A percentile compares a stretch with the other conserved stretches of the same genome.
Evolutionary conservation across 1,140 invertebrate genomes (phyloP).

Genomic region (Drosophila sucinea): DNA sequence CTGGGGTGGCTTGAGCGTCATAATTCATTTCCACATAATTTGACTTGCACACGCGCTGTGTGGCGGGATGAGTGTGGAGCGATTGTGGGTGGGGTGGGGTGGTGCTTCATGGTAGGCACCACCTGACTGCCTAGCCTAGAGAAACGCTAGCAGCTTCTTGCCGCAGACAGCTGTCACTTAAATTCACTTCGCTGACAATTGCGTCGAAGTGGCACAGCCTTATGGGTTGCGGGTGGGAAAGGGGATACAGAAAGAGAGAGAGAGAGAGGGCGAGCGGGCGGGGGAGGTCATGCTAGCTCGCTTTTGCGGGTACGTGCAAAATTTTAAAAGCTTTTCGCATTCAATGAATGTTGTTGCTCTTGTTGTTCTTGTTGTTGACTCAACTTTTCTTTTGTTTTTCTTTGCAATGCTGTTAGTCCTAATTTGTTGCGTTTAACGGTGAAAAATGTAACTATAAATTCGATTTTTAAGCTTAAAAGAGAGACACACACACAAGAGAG

Average conservation of each 20-base stretch:
- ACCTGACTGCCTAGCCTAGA: constrained; percentile 9
- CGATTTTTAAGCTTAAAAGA: constrained; percentile 25
- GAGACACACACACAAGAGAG: neutral
- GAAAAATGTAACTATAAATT: constrained; percentile 31
- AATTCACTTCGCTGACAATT: constrained; percentile 58
- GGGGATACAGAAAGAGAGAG: neutral
- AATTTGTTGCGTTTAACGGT: constrained; percentile 18
- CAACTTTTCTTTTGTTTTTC: constrained; percentile 20
- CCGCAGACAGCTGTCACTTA: constrained; percentile 73
- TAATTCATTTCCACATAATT: constrained; percentile 78
- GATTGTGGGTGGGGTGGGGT: neutral
- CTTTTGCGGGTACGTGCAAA: constrained; percentile 26
- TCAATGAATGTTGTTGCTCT: constrained; percentile 55
- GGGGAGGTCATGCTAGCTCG: neutral
- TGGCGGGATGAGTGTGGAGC: constrained; percentile 14
- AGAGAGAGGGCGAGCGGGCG: neutral
- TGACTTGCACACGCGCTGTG: constrained; percentile 66
- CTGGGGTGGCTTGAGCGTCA: constrained; percentile 40
- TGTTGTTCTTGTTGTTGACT: constrained; percentile 5
- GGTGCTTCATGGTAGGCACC: constrained; percentile 9
- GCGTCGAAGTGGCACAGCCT: constrained; percentile 44
- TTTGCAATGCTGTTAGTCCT: constrained; percentile 1
- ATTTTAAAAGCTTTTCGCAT: constrained; percentile 70
- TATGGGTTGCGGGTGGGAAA: constrained; percentile 2
- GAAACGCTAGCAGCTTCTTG: constrained; percentile 5